phyloP scores from a whole-genome alignment of 2,797 vertebrate species.

The Morelia viridis region DNA sequence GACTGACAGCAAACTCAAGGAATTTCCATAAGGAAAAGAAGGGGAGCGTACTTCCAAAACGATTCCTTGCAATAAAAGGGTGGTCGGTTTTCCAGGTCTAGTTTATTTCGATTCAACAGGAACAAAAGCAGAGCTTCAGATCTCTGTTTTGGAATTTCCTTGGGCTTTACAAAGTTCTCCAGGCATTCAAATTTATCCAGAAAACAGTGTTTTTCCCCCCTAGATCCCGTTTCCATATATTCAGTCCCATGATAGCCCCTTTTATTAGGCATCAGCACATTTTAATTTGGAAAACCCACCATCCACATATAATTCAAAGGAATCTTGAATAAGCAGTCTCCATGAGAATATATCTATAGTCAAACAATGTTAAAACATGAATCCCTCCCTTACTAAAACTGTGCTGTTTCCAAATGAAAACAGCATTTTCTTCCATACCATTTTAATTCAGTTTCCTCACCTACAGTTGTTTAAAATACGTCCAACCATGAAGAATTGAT shows the following conservation, averaged over 20 bases:
- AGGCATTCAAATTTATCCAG: background rate
- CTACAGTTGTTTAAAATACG: background rate
- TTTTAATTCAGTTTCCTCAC: background rate
- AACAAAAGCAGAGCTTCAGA: background rate
- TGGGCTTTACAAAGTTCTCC: background rate
- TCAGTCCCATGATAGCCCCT: background rate
- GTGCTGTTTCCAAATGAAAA: background rate
- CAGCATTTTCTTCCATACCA: background rate
- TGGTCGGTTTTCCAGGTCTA: background rate
- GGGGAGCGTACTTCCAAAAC: fast-evolving
- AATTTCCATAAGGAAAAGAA: background rate
- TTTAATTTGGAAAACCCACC: background rate
- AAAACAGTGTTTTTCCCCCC: background rate
- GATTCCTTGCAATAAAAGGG: background rate
- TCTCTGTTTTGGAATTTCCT: background rate
- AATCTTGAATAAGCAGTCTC: background rate
- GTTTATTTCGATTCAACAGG: background rate
- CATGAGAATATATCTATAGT: background rate
- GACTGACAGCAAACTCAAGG: fast-evolving
- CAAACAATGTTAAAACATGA: background rate
- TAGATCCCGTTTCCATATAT: background rate
- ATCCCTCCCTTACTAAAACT: background rate
- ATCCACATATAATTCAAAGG: background rate
- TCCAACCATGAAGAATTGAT: background rate
- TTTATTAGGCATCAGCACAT: background rate